Evolutionary conservation across 1,140 invertebrate species (phyloP).

Genomic region (Dreissena rostriformis): DNA sequence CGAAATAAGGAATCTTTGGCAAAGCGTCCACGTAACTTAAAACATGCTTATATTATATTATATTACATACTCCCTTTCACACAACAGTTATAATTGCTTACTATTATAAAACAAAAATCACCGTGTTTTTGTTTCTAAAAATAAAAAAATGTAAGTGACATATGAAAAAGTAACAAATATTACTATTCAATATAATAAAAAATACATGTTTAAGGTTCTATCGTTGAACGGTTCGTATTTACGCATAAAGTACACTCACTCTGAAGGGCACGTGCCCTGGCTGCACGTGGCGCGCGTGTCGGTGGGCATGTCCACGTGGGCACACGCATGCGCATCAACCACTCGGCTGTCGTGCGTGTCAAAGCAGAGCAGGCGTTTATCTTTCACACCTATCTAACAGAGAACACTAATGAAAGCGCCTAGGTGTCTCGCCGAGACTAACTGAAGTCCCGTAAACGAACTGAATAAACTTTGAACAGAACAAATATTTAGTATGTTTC

Average conservation of each 20-base stretch:
- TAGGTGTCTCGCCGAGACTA: too few relatives aligned
- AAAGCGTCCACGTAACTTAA: too few relatives aligned
- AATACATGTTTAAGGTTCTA: neutral
- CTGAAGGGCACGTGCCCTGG: slow-evolving; percentile 64
- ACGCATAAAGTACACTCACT: slow-evolving; percentile 53
- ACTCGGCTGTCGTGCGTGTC: slow-evolving; percentile 20
- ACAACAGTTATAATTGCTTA: too few relatives aligned
- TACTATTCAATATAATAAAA: neutral
- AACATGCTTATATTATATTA: too few relatives aligned
- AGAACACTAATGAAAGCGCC: neutral
- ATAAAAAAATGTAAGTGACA: too few relatives aligned
- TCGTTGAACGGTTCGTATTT: neutral
- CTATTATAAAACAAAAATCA: too few relatives aligned
- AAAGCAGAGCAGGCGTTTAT: slow-evolving; percentile 47
- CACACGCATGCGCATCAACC: slow-evolving; percentile 38
- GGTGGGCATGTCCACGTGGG: slow-evolving; percentile 39
- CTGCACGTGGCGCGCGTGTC: slow-evolving; percentile 58
- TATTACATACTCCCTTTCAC: too few relatives aligned
- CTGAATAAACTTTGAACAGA: too few relatives aligned
- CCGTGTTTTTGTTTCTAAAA: too few relatives aligned
- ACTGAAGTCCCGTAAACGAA: too few relatives aligned
- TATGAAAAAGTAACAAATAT: neutral
- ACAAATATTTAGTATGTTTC: too few relatives aligned
- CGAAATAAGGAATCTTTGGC: too few relatives aligned
- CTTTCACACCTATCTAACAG: slow-evolving; percentile 53